Evolutionary conservation across 2,888 invertebrate genomes (phyloP).

Genomic region (Gari tellinella): DNA sequence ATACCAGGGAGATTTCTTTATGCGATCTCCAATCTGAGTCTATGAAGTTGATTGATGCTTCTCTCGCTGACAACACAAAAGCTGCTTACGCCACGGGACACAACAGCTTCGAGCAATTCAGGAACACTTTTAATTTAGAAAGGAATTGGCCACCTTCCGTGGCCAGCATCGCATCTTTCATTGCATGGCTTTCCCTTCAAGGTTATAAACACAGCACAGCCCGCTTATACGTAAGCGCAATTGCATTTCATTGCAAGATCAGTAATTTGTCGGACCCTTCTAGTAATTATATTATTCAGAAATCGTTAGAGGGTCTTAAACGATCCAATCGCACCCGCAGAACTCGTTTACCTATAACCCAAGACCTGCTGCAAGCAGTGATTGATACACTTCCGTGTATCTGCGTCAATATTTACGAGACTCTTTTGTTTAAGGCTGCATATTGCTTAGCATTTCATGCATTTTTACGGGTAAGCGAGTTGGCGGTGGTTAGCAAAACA

Average conservation of each 20-base stretch:
- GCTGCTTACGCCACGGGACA: neutral
- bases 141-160: neutral
- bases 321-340: neutral
- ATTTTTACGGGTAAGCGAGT: conserved; percentile 4
- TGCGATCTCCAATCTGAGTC: neutral
- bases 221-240: neutral
- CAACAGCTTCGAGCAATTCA: neutral
- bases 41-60: neutral
- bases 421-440: neutral
- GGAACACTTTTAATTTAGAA: neutral
- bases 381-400: neutral
- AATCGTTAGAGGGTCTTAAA: neutral
- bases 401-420: neutral
- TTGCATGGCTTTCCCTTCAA: neutral
- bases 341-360: neutral
- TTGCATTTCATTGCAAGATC: neutral
- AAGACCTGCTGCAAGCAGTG: too few relatives aligned
- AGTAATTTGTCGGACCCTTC: neutral
- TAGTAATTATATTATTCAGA: too few relatives aligned
- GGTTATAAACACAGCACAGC: neutral
- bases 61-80: neutral
- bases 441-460: neutral
- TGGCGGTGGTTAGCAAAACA: neutral
- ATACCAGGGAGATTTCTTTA: too few relatives aligned
- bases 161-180: neutral